phyloP scores from a whole-genome alignment of 2,113 vertebrate species.

The Siniperca knerii region DNA sequence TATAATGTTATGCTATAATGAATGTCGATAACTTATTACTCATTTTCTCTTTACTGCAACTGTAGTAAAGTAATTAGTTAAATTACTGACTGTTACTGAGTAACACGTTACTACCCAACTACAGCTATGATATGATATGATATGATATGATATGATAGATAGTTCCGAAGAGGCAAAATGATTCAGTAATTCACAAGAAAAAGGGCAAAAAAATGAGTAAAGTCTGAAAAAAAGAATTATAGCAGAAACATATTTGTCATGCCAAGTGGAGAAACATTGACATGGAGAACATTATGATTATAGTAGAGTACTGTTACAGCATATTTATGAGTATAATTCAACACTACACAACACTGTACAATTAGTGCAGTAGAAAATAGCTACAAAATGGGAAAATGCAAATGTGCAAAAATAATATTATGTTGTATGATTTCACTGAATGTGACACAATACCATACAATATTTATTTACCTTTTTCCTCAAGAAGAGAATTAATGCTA shows the following conservation, averaged over 20 bases:
- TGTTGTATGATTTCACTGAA: constrained; percentile 13
- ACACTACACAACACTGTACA: background rate
- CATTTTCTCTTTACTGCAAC: background rate
- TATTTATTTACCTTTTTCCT: background rate
- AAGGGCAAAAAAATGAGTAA: background rate
- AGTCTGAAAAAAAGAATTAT: background rate
- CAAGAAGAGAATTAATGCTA: background rate
- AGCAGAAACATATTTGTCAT: no score
- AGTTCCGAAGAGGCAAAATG: background rate
- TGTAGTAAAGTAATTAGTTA: background rate
- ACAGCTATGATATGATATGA: background rate
- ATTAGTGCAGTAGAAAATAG: background rate
- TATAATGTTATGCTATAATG: background rate
- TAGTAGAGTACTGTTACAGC: background rate
- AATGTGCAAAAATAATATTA: background rate
- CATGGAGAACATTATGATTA: background rate
- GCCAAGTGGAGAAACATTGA: background rate
- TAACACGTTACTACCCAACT: background rate
- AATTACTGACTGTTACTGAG: background rate
- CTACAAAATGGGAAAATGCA: background rate
- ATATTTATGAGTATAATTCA: background rate
- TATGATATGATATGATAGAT: background rate
- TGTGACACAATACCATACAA: constrained; percentile 4
- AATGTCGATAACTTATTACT: background rate
- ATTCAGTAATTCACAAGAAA: background rate